These are phyloP conservation scores for Sclerurus mexicanus DNA, from an alignment of 2,113 vertebrate species.

Conservation along the genomic window DNA sequence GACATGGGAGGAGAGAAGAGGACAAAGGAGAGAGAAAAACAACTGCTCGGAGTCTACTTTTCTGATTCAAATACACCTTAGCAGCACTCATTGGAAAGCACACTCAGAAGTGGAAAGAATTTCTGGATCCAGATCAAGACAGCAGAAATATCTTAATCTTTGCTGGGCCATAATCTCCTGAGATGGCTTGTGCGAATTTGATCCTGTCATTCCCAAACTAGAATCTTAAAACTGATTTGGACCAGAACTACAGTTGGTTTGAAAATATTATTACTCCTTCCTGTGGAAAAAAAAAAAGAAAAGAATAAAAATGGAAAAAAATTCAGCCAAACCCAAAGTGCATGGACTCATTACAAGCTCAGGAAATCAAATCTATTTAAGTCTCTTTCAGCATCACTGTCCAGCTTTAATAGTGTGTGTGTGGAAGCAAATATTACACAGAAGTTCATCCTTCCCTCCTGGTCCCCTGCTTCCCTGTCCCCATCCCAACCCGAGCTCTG, in stretches of 20 bases:
- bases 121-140: conserved; percentile 38
- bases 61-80: conserved; percentile 47
- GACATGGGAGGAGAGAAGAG: background rate
- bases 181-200: conserved; percentile 53
- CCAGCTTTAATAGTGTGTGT: background rate
- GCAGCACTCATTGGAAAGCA: conserved; percentile 15
- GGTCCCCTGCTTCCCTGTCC: background rate
- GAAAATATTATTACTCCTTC: conserved; percentile 47
- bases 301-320: conserved; percentile 21
- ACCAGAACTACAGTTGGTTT: background rate
- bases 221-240: conserved; percentile 45
- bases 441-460: background rate
- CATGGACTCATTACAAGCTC: conserved; percentile 49
- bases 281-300: conserved; percentile 11
- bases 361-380: conserved; percentile 60
- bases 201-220: conserved; percentile 52
- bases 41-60: background rate
- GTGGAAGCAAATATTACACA: conserved; percentile 26
- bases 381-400: conserved; percentile 42
- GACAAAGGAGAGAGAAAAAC: conserved; percentile 48
- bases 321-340: conserved; percentile 53
- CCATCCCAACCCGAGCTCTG: background rate
- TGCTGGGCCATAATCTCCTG: conserved; percentile 10
- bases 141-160: conserved; percentile 48
- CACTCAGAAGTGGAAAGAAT: conserved; percentile 50